These are phyloP conservation scores for Meleagris gallopavo DNA, from an alignment of 2,113 vertebrate species.

Conservation along the genomic window DNA sequence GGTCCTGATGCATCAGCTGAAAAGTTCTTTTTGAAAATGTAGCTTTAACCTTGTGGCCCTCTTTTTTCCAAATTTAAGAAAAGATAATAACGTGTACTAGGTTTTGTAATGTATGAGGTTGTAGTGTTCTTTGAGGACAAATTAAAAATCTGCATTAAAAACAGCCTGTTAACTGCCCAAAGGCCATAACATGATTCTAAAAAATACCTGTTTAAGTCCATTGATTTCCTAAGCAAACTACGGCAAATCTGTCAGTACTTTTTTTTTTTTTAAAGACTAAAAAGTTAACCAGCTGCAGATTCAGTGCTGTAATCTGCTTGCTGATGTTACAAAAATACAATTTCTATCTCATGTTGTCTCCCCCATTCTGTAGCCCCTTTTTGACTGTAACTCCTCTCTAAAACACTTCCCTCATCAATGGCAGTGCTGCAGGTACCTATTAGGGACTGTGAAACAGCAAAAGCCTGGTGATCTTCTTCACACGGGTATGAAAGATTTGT, in stretches of 20 bases:
- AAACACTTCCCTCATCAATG: neutral
- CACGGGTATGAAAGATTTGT: neutral
- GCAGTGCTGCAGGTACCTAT: neutral
- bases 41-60: neutral
- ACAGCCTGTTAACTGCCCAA: neutral
- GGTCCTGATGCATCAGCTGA: fast-evolving
- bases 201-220: neutral
- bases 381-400: neutral
- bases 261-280: too few relatives aligned
- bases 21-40: neutral
- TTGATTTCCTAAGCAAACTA: neutral
- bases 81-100: neutral
- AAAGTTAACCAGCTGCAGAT: neutral
- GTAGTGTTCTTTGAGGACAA: neutral
- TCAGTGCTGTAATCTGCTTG: fast-evolving
- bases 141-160: neutral
- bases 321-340: neutral
- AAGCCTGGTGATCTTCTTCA: neutral
- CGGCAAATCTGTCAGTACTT: neutral
- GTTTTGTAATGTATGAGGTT: neutral
- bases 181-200: neutral
- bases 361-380: neutral
- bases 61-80: neutral
- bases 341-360: neutral
- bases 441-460: neutral